phyloP scores from a whole-genome alignment of 53 echinoderm and acorn worm genomes.

The Luidia sarsii region DNA sequence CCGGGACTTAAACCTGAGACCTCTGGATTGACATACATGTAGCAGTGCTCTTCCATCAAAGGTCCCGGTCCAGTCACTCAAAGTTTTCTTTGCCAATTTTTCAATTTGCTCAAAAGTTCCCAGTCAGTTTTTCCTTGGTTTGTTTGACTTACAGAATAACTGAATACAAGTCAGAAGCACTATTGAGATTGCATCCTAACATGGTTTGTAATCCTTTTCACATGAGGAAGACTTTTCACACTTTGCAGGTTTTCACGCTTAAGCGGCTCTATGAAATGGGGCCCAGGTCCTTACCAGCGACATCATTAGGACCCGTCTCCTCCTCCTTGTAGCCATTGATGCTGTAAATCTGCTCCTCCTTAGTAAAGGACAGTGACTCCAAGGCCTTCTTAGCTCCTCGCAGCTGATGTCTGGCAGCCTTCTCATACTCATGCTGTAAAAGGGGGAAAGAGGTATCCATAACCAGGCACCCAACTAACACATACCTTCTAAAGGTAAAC shows the following conservation, averaged over 20 bases:
- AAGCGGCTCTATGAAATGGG: too few species aligned
- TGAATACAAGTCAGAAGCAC: not conserved
- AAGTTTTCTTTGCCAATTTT: too few species aligned
- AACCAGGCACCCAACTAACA: not conserved
- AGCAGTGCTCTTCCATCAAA: not conserved
- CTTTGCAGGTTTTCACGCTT: too few species aligned
- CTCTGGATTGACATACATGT: too few species aligned
- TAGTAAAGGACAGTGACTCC: slow-evolving; percentile 65
- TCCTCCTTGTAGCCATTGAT: slow-evolving; percentile 36
- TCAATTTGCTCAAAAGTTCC: too few species aligned
- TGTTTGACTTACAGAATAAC: too few species aligned
- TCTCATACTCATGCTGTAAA: slow-evolving; percentile 8
- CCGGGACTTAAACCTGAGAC: too few species aligned
- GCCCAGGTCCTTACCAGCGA: slow-evolving; percentile 29
- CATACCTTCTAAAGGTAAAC: too few species aligned
- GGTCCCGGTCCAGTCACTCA: not conserved
- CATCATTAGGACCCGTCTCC: slow-evolving; percentile 8
- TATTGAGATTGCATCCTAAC: not conserved
- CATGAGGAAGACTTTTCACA: too few species aligned
- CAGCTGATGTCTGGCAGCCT: slow-evolving; percentile 35
- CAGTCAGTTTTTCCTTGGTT: too few species aligned
- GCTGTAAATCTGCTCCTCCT: slow-evolving; percentile 67
- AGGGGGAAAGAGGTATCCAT: not conserved
- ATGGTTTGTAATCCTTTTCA: too few species aligned
- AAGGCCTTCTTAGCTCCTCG: slow-evolving; percentile 61